Base-by-base conservation (phyloP, 2,797 vertebrate species). In the Argentina silus region DNA sequence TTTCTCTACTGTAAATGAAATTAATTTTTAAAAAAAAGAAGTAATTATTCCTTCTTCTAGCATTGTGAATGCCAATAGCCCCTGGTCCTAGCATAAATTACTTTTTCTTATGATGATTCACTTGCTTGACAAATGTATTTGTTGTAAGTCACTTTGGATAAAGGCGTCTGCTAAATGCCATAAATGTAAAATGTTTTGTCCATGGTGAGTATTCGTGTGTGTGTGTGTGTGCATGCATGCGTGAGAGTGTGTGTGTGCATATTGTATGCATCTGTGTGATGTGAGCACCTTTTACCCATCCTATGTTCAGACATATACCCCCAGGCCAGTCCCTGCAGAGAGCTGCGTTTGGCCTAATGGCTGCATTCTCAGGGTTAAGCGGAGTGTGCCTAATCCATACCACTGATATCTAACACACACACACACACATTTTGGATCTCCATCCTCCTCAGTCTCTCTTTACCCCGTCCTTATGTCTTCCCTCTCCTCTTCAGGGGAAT, bases 301-400 rank as follows among this genome's bases (percentile, higher is more conserved):
- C 59, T 43, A 2, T 77, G 51, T 67, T 67, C 70, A 72, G 7
- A 77, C 78, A 68, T 23, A 0, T 84, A 77, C 83, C 87, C 87
- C 43, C 69, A 80, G 89, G 87, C 83, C 81, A 72, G 67, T 79
- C 78, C 76, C 79, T 53, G 68, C 63, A 21, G 79, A 57, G 51
- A 81, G 82, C 81, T 70, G 61, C 11, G 71, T 80, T 79, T 75
- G 74, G 73, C 72, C 67, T 85, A 75, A 81, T 84, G 75, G 80
- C 44, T 78, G 83, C 83, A 87, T 89, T 91, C 87, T 89, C 86
- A 69, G 8, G 70, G 81, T 79, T 91, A 90, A 90, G 90, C 87
- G 82, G 87, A 88, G 83, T 87, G 86, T 66, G 82, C 66, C 78
- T 90, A 90, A 90, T 90, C 81, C 66, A 75, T 23, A 74, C 83